Evolutionary conservation across 2,888 invertebrate genomes (phyloP).

Genomic region (Apantesis nais): DNA sequence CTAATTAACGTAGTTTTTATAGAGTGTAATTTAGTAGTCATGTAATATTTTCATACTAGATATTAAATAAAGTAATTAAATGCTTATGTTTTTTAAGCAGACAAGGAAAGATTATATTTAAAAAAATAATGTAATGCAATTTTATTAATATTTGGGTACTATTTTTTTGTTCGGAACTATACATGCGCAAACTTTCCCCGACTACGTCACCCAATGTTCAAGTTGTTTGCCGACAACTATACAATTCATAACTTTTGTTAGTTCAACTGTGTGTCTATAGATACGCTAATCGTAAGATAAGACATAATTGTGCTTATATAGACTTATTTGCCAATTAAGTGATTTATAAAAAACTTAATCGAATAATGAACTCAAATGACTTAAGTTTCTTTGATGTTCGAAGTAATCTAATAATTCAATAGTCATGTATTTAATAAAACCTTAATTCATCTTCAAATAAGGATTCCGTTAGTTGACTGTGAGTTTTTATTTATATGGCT

Average conservation of each 20-base stretch:
- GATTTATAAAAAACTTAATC: constrained; percentile 5
- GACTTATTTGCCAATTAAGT: background rate
- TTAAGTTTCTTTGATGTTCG: constrained; percentile 2
- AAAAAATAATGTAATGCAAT: too few species aligned
- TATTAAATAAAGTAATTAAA: too few species aligned
- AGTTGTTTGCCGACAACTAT: too few species aligned
- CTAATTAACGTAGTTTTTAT: too few species aligned
- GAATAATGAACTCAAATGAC: constrained; percentile 16
- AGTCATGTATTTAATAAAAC: constrained; percentile 15
- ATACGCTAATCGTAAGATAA: background rate
- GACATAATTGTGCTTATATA: background rate
- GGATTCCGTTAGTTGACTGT: background rate
- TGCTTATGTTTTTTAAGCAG: too few species aligned
- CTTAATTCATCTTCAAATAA: constrained; percentile 8
- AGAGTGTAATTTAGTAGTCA: too few species aligned
- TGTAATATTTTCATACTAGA: too few species aligned
- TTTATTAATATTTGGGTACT: too few species aligned
- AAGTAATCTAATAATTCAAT: constrained; percentile 11
- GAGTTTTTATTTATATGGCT: background rate
- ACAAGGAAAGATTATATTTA: too few species aligned
- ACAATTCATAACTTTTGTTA: background rate
- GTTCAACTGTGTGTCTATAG: background rate
- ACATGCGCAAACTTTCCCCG: too few species aligned
- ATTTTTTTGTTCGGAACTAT: too few species aligned
- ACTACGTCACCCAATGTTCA: too few species aligned